Percentiles rank a stretch among this genome's conserved stretches.
phyloP scores from a whole-genome alignment of 2,888 invertebrate species.

The Drosophila testacea region DNA sequence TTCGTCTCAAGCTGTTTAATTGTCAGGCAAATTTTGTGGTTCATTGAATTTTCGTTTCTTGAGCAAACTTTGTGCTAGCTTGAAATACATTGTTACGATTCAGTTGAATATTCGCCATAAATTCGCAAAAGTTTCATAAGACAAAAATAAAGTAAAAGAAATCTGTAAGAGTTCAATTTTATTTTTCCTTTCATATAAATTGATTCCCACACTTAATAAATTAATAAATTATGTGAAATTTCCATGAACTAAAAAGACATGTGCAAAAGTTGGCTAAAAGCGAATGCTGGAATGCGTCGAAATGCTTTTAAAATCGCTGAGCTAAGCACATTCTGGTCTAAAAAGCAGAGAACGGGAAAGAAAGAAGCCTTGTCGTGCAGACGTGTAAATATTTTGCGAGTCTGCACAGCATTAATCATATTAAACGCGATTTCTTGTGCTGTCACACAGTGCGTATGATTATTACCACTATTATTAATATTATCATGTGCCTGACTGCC shows the following conservation, averaged over 20 bases:
- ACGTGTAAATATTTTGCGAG: constrained; percentile 74
- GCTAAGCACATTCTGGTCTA: constrained; percentile 34
- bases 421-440: constrained; percentile 62
- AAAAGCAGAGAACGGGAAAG: neutral
- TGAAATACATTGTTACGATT: constrained; percentile 37
- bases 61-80: constrained; percentile 48
- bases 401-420: constrained; percentile 72
- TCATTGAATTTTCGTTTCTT: constrained; percentile 63
- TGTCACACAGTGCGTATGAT: constrained; percentile 76
- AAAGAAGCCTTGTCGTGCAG: constrained; percentile 35
- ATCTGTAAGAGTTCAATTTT: neutral
- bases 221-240: constrained; percentile 9
- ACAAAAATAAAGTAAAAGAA: neutral
- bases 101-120: constrained; percentile 28
- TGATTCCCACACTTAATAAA: constrained; percentile 4
- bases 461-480: constrained; percentile 80
- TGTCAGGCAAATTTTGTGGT: constrained; percentile 70
- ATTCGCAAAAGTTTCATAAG: constrained; percentile 18
- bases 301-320: constrained; percentile 27
- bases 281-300: constrained; percentile 30
- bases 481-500: constrained; percentile 69
- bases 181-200: constrained; percentile 8
- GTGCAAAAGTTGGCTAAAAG: constrained; percentile 27
- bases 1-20: constrained; percentile 71
- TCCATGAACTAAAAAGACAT: neutral